These are phyloP conservation scores for Tiphia femorata DNA, from an alignment of 2,888 invertebrate genomes.

Conservation along the genomic window DNA sequence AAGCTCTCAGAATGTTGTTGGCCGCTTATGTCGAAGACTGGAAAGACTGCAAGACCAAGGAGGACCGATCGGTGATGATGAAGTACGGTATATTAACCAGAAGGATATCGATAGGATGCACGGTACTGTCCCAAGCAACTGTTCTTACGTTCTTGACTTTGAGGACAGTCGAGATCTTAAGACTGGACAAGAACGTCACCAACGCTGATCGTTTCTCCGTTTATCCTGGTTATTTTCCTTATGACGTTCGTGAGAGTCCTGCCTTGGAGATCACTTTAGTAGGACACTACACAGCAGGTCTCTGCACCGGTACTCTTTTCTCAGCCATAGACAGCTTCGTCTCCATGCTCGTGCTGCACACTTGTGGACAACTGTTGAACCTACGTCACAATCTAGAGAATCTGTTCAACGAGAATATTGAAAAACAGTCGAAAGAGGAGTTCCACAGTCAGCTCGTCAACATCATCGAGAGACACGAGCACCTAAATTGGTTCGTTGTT, in stretches of 20 bases:
- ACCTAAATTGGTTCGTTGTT: too few species aligned
- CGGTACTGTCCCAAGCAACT: too few species aligned
- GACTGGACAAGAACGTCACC: too few species aligned
- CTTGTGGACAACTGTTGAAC: slow-evolving; percentile 34
- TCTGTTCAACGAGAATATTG: neutral
- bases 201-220: too few species aligned
- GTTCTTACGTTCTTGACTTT: slow-evolving; percentile 11
- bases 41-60: neutral
- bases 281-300: neutral
- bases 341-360: slow-evolving; percentile 37
- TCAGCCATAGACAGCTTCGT: slow-evolving; percentile 4
- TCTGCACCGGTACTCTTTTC: neutral
- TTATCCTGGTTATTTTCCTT: neutral
- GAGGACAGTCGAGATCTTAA: slow-evolving; percentile 2
- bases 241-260: neutral
- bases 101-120: slow-evolving; percentile 22
- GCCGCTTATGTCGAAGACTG: slow-evolving; percentile 27
- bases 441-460: slow-evolving; percentile 15
- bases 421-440: neutral
- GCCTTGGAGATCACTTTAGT: neutral
- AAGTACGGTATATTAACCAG: slow-evolving; percentile 10
- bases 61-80: slow-evolving; percentile 18
- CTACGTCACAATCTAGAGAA: slow-evolving; percentile 11
- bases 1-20: slow-evolving; percentile 25
- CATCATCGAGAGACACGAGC: slow-evolving; percentile 35